phyloP scores from a whole-genome alignment of 2,113 vertebrate species.

The Thunnus thynnus region DNA sequence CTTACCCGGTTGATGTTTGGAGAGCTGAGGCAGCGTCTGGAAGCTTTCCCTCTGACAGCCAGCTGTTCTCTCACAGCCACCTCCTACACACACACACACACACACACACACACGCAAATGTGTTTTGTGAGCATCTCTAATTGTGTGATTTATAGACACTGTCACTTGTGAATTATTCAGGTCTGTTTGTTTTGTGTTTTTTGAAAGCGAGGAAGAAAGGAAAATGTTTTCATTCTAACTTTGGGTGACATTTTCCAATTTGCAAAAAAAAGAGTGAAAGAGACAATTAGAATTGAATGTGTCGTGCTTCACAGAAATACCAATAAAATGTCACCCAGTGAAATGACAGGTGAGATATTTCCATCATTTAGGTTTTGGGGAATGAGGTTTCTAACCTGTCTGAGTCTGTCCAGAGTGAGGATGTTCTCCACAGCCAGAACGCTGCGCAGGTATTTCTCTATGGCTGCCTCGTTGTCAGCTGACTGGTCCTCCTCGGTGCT shows the following conservation, averaged over 20 bases:
- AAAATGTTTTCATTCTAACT: not conserved
- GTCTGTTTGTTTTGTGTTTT: not conserved
- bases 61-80: slow-evolving; percentile 95
- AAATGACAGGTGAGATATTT: not conserved
- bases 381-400: slow-evolving; percentile 87
- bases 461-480: slow-evolving; percentile 91
- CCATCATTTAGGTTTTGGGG: not conserved
- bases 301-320: not conserved
- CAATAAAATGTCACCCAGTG: not conserved
- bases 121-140: not conserved
- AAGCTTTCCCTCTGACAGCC: slow-evolving; percentile 89
- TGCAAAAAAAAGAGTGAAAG: not conserved
- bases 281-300: slow-evolving; percentile 16
- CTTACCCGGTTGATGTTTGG: slow-evolving; percentile 91
- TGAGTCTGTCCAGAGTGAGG: slow-evolving; percentile 92
- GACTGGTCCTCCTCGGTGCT: slow-evolving; percentile 89
- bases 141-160: not conserved
- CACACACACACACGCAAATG: not conserved
- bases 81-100: slow-evolving; percentile 82
- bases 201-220: not conserved
- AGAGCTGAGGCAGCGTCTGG: slow-evolving; percentile 90
- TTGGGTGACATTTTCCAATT: slow-evolving; percentile 8
- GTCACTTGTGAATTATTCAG: not conserved
- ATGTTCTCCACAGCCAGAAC: slow-evolving; percentile 96
- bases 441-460: slow-evolving; percentile 94